phyloP scores from a whole-genome alignment of 92 coral and sea anemone genomes.

The Desmophyllum pertusum region DNA sequence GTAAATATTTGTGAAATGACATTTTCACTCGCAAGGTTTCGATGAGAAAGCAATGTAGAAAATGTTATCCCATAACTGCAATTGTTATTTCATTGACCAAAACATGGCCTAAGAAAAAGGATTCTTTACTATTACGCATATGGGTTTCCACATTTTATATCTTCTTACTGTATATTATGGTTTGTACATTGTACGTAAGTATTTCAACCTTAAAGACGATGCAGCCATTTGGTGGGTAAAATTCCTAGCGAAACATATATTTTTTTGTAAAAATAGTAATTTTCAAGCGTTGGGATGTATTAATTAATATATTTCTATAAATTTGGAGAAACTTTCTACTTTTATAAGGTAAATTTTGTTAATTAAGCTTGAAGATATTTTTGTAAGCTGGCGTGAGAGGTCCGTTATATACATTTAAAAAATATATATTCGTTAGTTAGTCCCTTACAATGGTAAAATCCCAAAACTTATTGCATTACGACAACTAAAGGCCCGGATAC shows the following conservation, averaged over 20 bases:
- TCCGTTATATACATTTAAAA: background rate
- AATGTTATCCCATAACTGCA: background rate
- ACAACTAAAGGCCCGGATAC: too few species aligned
- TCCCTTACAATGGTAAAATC: background rate
- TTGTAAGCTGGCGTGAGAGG: background rate
- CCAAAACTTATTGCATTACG: background rate
- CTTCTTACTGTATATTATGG: background rate
- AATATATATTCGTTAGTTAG: background rate
- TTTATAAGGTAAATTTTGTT: background rate
- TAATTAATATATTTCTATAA: slow-evolving; percentile 24
- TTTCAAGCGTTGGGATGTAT: slow-evolving; percentile 7
- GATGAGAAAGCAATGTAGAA: background rate
- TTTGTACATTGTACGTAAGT: background rate
- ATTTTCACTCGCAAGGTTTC: background rate
- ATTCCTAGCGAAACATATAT: background rate
- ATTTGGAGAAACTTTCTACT: background rate
- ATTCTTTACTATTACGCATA: background rate
- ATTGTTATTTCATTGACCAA: background rate
- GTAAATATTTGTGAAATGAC: background rate
- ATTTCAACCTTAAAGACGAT: background rate
- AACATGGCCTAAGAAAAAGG: background rate
- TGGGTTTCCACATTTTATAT: background rate
- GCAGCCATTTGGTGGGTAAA: background rate
- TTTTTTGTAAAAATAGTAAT: background rate
- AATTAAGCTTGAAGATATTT: background rate